Percentiles rank a stretch among this genome's conserved stretches.
Conservation (phyloP, 2,888 invertebrate species). For the Julus scandinavius region DNA sequence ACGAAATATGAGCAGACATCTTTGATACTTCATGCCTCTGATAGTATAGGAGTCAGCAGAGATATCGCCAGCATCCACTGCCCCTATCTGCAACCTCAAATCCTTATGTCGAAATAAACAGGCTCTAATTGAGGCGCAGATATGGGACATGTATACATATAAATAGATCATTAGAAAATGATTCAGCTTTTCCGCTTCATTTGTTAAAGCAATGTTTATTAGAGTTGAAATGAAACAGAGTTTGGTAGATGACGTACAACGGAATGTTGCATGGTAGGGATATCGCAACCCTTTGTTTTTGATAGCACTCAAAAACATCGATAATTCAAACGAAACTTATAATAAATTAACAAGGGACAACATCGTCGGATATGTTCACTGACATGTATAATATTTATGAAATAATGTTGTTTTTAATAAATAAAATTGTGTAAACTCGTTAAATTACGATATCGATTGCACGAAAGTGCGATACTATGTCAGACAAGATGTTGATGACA, state of each 20-base stretch:
- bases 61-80: conserved; percentile 1
- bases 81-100: not conserved
- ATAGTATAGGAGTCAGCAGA: not conserved
- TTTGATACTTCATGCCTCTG: not conserved
- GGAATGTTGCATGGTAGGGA: not conserved
- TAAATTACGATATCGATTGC: no score
- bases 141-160: not conserved
- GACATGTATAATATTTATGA: no score
- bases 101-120: not conserved
- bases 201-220: conserved; percentile 33
- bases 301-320: not conserved
- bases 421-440: no score
- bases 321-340: not conserved
- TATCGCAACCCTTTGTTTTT: not conserved
- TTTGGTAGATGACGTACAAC: not conserved
- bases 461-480: no score
- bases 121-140: not conserved
- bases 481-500: no score
- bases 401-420: not conserved
- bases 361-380: not conserved
- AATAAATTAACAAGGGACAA: not conserved
- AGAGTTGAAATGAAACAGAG: conserved; percentile 33
- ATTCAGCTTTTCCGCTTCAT: conserved; percentile 21
- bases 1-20: conserved; percentile 15
- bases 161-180: not conserved